phyloP scores from a whole-genome alignment of 2,113 vertebrate species.

The Donacobius atricapilla region DNA sequence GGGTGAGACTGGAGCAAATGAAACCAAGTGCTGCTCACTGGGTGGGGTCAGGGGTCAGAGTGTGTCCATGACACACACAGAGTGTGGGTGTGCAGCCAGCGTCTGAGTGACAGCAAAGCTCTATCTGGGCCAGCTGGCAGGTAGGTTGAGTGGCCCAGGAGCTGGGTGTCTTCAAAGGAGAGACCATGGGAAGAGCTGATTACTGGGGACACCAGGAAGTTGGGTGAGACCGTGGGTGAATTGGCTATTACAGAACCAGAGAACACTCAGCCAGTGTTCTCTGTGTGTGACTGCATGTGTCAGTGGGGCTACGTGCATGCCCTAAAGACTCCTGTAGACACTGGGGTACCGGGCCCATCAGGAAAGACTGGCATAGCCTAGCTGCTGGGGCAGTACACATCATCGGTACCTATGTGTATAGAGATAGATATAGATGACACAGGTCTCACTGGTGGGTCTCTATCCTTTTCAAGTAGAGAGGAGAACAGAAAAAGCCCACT shows the following conservation, averaged over 20 bases:
- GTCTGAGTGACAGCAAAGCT: not conserved
- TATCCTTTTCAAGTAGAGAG: not conserved
- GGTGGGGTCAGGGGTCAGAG: not conserved
- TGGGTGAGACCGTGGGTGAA: too few relatives aligned
- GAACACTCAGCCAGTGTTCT: too few relatives aligned
- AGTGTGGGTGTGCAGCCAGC: not conserved
- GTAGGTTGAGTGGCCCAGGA: not conserved
- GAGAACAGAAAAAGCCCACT: not conserved
- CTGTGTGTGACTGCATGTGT: not conserved
- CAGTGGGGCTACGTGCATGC: not conserved
- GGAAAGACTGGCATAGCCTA: not conserved
- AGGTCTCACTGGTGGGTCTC: not conserved
- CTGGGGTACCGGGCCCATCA: not conserved
- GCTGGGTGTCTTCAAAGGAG: not conserved
- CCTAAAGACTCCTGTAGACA: not conserved
- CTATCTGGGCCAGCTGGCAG: not conserved
- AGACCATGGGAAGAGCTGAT: not conserved
- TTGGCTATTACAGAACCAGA: not conserved
- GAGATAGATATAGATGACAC: not conserved
- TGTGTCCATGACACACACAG: too few relatives aligned
- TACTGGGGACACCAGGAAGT: not conserved
- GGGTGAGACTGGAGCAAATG: not conserved
- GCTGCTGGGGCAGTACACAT: not conserved
- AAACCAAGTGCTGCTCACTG: not conserved
- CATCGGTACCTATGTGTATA: not conserved